Base-by-base conservation (phyloP, 2,113 vertebrate genomes). In the Pygoscelis antarcticus region DNA sequence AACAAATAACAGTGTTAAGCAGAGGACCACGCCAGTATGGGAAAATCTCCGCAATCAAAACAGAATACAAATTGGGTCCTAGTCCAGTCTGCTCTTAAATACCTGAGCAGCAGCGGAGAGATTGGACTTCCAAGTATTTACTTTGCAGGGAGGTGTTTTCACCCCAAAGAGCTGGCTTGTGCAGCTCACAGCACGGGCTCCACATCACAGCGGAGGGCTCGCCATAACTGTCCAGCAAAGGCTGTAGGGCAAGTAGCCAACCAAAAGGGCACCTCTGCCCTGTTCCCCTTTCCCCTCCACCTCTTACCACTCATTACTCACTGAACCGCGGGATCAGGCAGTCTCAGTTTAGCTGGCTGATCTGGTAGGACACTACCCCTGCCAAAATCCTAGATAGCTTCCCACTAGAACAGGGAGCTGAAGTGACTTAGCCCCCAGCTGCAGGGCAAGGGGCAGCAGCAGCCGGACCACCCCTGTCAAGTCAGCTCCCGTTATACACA, bases 171-270 rank as follows among this genome's bases (percentile, higher is more conserved):
- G 2, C 23, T n/a, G 47, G 22, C 38, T 38, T 55, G 11, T 1
- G 2, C 47, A 58, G 32, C 46, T 52, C 40, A 9, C 9, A 3
- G 40, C 51, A 38, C 2, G 0, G 1, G 9, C 54, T 68, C 38
- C 27, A 6, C n/a, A 11, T 23, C 4, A 1, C 32, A 32, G 34
- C 0, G 0, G 30, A 36, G 14, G 11, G 2, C 7, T 71, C 6
- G 2, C 20, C 29, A 16, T 0, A 22, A 9, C 11, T 7, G 4
- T 2, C 20, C 12, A 10, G 11, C 51, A 32, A 61, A 47, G 32
- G 16, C 40, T 74, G 42, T 4, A 21, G 30, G 32, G 40, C 6
- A 4, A 51, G 44, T 2, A 42, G 27, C 13, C 16, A 60, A 11
- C 6, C 2, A 5, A 34, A 74, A 30, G 6, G 26, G 30, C 62